Base-by-base conservation (phyloP, 1,140 invertebrate genomes). In the Dendrolimus kikuchii region DNA sequence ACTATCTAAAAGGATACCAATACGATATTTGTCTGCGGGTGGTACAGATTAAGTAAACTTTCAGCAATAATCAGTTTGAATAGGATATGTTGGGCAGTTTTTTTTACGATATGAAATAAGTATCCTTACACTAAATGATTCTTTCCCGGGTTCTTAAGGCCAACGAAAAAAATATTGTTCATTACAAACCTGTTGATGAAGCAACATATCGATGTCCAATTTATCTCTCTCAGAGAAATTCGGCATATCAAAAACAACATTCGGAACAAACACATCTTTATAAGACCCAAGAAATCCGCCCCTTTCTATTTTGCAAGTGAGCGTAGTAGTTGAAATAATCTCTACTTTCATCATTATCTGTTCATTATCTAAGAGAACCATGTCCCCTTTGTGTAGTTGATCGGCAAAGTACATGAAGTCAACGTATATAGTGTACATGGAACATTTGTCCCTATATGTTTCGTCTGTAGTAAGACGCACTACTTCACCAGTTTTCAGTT, bases 401-500 rank as follows among this genome's bases (percentile, higher is more conserved):
- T 95, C 93, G 6, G 90, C 89, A 53, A 96, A 94, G 66, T 95
- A 94, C 62, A 91, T 90, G 68, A 96, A 96, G 76, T 97, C 95
- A 0, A 96, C 81, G 72, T 91, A 96, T 4, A 97, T 79, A 6
- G 91, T 85, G 49, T 92, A 90, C 23, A 86, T 89, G 6, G 89
- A 91, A 60, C 94, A 93, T 65, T 92, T 90, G 51, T 95, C 93
- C 56, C 89, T 89, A 62, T 89, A 94, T 5, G 89, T 88, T 57
- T 91, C 90, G 69, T 96, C 92, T 7, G 93, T 95, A 0, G 94
- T 95, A 37, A 97, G 71, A 57, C 90, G 90, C 5, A 95, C 90
- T 23, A 77, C 87, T 40, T 90, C 89, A 2, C 93, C 94, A 49
- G 90, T 90, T 53, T 89, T 86, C 49, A 96, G 80, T 69, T 92